A percentile compares a stretch with the other conserved stretches of the same genome.
These are phyloP conservation scores for Coptodon bakossiorum DNA, from an alignment of 2,113 vertebrate genomes.

Conservation along the genomic window DNA sequence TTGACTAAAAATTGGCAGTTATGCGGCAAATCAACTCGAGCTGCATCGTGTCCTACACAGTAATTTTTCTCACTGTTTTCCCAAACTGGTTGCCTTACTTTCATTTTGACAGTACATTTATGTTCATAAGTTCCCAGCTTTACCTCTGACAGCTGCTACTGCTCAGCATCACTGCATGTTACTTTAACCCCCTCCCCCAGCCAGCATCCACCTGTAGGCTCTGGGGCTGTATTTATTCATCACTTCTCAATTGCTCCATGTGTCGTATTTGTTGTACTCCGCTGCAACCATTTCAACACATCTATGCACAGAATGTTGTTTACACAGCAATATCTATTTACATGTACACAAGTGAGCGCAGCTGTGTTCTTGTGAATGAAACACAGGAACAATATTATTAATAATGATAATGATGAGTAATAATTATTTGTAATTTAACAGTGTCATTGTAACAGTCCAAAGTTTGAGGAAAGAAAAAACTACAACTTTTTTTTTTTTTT, in stretches of 20 bases:
- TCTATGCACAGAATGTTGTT: background rate
- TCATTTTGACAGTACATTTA: background rate
- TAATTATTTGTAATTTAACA: background rate
- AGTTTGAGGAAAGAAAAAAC: background rate
- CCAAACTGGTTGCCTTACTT: background rate
- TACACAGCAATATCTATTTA: background rate
- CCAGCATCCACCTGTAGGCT: background rate
- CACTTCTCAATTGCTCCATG: background rate
- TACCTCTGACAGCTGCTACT: background rate
- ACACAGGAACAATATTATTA: background rate
- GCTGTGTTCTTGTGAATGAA: background rate
- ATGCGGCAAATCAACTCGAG: background rate
- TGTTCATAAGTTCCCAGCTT: accelerated
- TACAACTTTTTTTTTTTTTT: accelerated
- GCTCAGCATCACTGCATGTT: background rate
- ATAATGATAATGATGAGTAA: background rate
- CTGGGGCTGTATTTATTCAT: background rate
- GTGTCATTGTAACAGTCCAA: background rate
- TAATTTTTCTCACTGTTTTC: background rate
- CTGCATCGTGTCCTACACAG: background rate
- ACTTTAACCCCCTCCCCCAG: background rate
- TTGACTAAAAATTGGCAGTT: background rate
- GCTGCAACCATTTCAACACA: background rate
- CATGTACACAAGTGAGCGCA: background rate
- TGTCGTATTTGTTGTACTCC: background rate